phyloP scores from a whole-genome alignment of 2,113 vertebrate species.

The Anguilla rostrata region DNA sequence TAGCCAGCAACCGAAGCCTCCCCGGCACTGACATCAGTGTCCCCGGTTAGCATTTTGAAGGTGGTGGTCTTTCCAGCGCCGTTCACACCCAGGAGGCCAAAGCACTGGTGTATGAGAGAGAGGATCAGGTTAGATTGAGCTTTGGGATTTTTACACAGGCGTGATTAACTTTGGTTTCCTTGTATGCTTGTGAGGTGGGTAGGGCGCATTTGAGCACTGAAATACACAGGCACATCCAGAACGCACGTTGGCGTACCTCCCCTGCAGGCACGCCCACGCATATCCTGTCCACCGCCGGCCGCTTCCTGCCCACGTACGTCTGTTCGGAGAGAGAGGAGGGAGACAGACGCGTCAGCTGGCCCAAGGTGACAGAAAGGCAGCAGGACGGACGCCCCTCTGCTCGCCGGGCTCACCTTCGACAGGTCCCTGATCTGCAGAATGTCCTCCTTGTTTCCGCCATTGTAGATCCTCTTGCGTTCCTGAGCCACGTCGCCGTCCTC shows the following conservation, averaged over 20 bases:
- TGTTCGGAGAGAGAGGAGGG: conserved; percentile 53
- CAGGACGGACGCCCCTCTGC: neutral
- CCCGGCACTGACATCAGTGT: conserved; percentile 84
- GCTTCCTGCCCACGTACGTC: conserved; percentile 79
- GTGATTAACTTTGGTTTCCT: neutral
- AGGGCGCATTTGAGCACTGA: too few species aligned
- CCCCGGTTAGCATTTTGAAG: conserved; percentile 95
- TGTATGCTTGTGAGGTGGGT: neutral
- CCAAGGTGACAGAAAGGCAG: neutral
- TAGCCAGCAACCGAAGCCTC: conserved; percentile 84
- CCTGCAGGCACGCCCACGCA: conserved; percentile 90
- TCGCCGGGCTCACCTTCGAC: conserved; percentile 75
- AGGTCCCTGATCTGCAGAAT: conserved; percentile 84
- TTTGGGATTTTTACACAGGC: neutral
- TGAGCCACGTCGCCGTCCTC: conserved; percentile 89
- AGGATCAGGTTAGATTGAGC: neutral
- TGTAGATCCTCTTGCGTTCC: conserved; percentile 83
- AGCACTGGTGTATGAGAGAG: conserved; percentile 77
- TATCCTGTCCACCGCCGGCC: conserved; percentile 87
- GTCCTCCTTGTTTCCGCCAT: conserved; percentile 77
- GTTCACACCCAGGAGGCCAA: conserved; percentile 93
- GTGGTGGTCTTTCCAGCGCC: conserved; percentile 95
- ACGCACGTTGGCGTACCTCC: conserved; percentile 72
- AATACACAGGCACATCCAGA: too few species aligned
- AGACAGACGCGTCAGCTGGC: neutral